Conservation (phyloP, 2,113 vertebrate genomes). For the Panthera tigris region DNA sequence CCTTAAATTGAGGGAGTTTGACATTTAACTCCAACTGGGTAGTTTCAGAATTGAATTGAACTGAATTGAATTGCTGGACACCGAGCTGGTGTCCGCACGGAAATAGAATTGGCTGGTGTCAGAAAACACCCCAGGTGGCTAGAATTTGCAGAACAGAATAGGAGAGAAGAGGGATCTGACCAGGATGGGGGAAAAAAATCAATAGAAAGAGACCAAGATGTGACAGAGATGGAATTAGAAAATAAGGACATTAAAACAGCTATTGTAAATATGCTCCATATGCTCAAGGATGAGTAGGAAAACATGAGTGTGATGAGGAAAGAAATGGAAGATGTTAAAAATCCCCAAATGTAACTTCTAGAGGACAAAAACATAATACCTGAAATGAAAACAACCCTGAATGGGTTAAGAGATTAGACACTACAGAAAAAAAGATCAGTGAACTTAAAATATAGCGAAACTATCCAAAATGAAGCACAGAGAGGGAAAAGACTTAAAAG, state of each 20-base stretch:
- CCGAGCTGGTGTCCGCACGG: background rate
- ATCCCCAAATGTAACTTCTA: background rate
- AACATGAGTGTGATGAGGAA: background rate
- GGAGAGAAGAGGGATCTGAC: background rate
- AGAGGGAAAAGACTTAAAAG: background rate
- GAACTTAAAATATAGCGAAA: background rate
- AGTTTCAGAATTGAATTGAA: background rate
- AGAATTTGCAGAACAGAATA: background rate
- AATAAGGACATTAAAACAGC: background rate
- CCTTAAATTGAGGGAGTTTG: background rate
- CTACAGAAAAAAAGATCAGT: background rate
- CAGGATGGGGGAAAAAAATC: background rate
- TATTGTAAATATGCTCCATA: background rate
- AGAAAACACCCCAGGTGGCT: background rate
- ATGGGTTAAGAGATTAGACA: background rate
- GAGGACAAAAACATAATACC: background rate
- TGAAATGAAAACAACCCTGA: background rate
- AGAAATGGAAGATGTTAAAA: background rate
- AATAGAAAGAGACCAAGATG: background rate
- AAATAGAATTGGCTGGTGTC: background rate
- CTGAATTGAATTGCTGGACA: background rate
- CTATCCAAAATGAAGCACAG: background rate
- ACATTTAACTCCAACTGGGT: background rate
- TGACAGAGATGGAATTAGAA: background rate
- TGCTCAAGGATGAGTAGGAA: background rate